phyloP scores from a whole-genome alignment of 2,797 vertebrate genomes.

The Girardinus metallicus region DNA sequence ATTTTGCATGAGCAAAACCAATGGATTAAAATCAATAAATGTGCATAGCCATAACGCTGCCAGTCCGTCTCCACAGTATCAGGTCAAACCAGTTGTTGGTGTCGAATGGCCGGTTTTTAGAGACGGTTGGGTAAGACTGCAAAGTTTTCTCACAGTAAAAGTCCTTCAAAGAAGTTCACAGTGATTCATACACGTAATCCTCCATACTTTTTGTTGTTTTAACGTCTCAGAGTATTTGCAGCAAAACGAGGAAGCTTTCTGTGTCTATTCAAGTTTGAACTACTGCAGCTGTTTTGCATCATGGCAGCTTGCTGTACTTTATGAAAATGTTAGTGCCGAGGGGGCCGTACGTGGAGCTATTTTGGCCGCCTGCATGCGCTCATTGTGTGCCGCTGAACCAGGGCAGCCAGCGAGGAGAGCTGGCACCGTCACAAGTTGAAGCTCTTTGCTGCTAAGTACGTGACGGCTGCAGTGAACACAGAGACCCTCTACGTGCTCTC shows the following conservation, averaged over 20 bases:
- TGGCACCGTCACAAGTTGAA: slow-evolving; percentile 65
- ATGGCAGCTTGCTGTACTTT: neutral
- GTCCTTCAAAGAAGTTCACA: slow-evolving; percentile 4
- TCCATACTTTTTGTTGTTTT: neutral
- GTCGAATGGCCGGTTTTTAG: slow-evolving; percentile 3
- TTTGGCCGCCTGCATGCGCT: slow-evolving; percentile 35
- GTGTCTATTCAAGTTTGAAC: neutral
- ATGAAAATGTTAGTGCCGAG: slow-evolving; percentile 44
- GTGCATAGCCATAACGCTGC: neutral
- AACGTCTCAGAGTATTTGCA: neutral
- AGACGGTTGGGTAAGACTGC: neutral
- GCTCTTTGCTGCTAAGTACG: slow-evolving; percentile 61
- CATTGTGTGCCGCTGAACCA: slow-evolving; percentile 50
- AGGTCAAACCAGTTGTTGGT: slow-evolving; percentile 42
- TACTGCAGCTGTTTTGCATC: slow-evolving; percentile 48
- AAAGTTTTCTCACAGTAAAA: neutral
- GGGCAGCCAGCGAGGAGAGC: slow-evolving; percentile 34
- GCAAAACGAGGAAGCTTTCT: neutral
- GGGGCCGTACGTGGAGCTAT: slow-evolving; percentile 1
- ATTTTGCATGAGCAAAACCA: neutral
- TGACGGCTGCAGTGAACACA: slow-evolving; percentile 66
- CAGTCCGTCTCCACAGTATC: slow-evolving; percentile 20
- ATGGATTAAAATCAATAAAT: neutral
- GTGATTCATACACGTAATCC: neutral
- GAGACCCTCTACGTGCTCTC: slow-evolving; percentile 68